These are phyloP conservation scores for Nasonia vitripennis DNA, from an alignment of 1,140 invertebrate genomes.

Conservation along the genomic window DNA sequence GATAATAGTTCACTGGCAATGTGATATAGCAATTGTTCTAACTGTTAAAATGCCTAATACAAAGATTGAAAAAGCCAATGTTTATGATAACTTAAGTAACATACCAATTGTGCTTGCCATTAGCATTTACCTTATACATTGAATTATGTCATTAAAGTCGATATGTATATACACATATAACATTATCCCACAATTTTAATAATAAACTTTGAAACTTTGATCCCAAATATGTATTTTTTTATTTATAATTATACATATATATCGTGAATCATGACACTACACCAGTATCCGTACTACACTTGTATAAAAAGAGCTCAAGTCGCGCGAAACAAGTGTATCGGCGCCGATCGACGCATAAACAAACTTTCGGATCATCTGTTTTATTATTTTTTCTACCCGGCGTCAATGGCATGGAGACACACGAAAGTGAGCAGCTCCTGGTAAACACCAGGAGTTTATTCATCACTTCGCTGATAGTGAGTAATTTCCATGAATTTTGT, in stretches of 20 bases:
- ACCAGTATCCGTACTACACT: too few relatives aligned
- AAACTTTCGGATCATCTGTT: background rate
- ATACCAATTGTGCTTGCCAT: conserved; percentile 47
- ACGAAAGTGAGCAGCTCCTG: background rate
- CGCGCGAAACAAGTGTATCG: background rate
- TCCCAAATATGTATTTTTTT: background rate
- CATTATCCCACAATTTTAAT: background rate
- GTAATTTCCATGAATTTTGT: conserved; percentile 27
- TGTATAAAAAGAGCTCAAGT: too few relatives aligned
- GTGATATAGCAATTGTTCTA: background rate
- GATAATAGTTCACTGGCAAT: background rate
- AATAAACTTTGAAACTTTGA: background rate
- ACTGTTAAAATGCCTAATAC: background rate
- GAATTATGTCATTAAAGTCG: background rate
- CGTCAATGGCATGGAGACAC: conserved; percentile 9
- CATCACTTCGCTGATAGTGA: conserved; percentile 55
- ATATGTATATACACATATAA: background rate
- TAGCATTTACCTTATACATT: conserved; percentile 3
- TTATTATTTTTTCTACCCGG: background rate
- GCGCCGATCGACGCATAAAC: background rate
- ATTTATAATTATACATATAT: background rate
- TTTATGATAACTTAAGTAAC: background rate
- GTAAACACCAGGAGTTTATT: conserved; percentile 46
- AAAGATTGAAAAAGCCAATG: conserved; percentile 37
- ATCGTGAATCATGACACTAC: too few relatives aligned